Evolutionary conservation across 1,140 invertebrate genomes (phyloP).

Genomic region (Neotoxoptera formosana): DNA sequence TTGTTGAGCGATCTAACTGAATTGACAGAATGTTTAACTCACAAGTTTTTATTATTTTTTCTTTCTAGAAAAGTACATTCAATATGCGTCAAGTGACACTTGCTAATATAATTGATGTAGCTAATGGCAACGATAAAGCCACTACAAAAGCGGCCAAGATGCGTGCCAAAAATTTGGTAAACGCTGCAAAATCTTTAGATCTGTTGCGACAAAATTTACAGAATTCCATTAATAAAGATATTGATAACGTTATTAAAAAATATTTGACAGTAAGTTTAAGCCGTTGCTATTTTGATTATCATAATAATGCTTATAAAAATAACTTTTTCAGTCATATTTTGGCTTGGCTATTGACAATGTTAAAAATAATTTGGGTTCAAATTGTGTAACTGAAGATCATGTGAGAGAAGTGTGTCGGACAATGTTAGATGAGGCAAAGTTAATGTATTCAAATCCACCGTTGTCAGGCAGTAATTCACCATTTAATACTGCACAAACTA

Average conservation of each 20-base stretch:
- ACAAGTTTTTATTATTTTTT: slow-evolving; percentile 28
- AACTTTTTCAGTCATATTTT: slow-evolving; percentile 73
- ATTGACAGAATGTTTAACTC: neutral
- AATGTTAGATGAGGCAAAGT: slow-evolving; percentile 80
- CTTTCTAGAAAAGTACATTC: slow-evolving; percentile 68
- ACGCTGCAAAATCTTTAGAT: slow-evolving; percentile 76
- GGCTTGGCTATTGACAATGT: slow-evolving; percentile 82
- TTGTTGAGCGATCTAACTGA: neutral
- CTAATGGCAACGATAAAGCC: slow-evolving; percentile 50
- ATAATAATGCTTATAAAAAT: neutral
- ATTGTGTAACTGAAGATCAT: slow-evolving; percentile 77
- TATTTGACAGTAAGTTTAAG: slow-evolving; percentile 72
- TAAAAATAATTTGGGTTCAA: slow-evolving; percentile 74
- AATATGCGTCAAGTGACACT: slow-evolving; percentile 71
- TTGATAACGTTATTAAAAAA: slow-evolving; percentile 77
- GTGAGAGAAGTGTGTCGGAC: slow-evolving; percentile 76
- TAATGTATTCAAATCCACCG: slow-evolving; percentile 69
- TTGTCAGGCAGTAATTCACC: slow-evolving; percentile 65
- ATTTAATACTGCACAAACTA: slow-evolving; percentile 54
- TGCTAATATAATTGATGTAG: slow-evolving; percentile 67
- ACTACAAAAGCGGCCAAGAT: slow-evolving; percentile 63
- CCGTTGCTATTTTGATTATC: neutral
- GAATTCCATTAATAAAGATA: slow-evolving; percentile 78
- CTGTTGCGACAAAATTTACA: slow-evolving; percentile 78
- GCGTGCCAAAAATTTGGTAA: slow-evolving; percentile 66